Evolutionary conservation across 2,113 vertebrate species (phyloP).

Genomic region (Paralichthys olivaceus): DNA sequence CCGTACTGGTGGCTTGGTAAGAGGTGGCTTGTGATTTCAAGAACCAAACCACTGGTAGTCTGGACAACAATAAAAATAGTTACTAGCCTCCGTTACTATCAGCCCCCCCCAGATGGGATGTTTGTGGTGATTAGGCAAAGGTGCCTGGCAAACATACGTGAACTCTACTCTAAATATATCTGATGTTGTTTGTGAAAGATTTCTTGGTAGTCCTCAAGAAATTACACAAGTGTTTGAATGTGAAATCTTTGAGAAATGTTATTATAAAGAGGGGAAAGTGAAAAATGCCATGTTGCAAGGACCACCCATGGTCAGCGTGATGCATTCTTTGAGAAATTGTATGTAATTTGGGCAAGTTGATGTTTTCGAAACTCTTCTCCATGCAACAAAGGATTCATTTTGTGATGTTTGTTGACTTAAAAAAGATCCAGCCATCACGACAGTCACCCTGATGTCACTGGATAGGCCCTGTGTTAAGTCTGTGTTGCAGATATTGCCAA

Average conservation of each 20-base stretch:
- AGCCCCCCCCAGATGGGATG: slow-evolving; percentile 11
- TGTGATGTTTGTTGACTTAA: slow-evolving; percentile 34
- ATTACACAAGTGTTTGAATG: slow-evolving; percentile 23
- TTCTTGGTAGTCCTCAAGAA: slow-evolving; percentile 36
- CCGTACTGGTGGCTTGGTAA: slow-evolving; percentile 24
- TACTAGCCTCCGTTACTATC: neutral
- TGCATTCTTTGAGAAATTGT: slow-evolving; percentile 22
- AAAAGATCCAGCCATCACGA: slow-evolving; percentile 33
- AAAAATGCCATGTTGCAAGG: slow-evolving; percentile 1
- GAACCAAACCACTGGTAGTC: slow-evolving; percentile 13
- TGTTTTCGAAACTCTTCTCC: slow-evolving; percentile 27
- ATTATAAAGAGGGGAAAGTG: slow-evolving; percentile 8
- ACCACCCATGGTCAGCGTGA: slow-evolving; percentile 13
- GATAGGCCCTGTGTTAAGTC: slow-evolving; percentile 4
- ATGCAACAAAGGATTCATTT: slow-evolving; percentile 28
- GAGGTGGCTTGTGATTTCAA: slow-evolving; percentile 24
- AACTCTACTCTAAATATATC: slow-evolving; percentile 18
- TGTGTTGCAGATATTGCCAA: slow-evolving; percentile 30
- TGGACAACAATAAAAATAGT: slow-evolving; percentile 32
- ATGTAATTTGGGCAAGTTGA: slow-evolving; percentile 32
- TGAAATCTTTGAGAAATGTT: slow-evolving; percentile 11
- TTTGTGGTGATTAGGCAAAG: slow-evolving; percentile 30
- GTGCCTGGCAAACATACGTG: neutral
- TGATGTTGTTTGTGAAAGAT: slow-evolving; percentile 31
- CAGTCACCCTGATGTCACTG: slow-evolving; percentile 28